Evolutionary conservation across 2,888 invertebrate species (phyloP), one percentile per base, ranked within the genome.

Genomic region (Drosophila setosimentum): DNA sequence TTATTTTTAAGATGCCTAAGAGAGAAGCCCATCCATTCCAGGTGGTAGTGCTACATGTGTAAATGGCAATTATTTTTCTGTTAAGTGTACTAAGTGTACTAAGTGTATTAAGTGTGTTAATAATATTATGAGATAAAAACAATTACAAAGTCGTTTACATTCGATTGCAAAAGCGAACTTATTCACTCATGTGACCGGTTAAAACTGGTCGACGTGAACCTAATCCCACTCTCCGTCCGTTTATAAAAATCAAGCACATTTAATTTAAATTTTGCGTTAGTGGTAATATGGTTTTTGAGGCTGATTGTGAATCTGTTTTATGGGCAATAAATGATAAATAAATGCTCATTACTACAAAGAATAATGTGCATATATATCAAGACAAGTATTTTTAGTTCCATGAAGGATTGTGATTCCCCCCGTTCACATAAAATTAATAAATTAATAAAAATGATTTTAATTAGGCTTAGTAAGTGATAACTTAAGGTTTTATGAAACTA

Each of bases 141-240:
- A 27, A 37, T 37, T 55, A 13, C 27, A 8, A 35, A 55, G 54
- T 37, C 37, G n/a, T 27, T 37, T n/a, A n/a, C 11, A 54, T 35
- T 37, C 37, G n/a, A 37, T 27, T n/a, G 13, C 2, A 11, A 35
- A 27, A 24, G 24, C 35, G 27, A 18, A 54, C 18, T 33, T 35
- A 35, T 11, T 37, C 3, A 27, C 27, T 27, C 53, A 54, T 54
- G 53, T 54, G 53, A 54, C 53, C 35, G 53, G 24, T 24, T 35
- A 21, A n/a, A 37, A 37, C 54, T 1, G 54, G 54, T 55, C 27
- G 27, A 4, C n/a, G 24, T 32, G 13, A 32, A 51, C 32, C 16
- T 21, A 21, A 30, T n/a, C n/a, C n/a, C n/a, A n/a, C n/a, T n/a
- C n/a, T n/a, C 10, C n/a, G 24, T 45, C 24, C 45, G 24, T 24